Evolutionary conservation across 2,888 invertebrate species (phyloP).

Genomic region (Zelleria hepariella): DNA sequence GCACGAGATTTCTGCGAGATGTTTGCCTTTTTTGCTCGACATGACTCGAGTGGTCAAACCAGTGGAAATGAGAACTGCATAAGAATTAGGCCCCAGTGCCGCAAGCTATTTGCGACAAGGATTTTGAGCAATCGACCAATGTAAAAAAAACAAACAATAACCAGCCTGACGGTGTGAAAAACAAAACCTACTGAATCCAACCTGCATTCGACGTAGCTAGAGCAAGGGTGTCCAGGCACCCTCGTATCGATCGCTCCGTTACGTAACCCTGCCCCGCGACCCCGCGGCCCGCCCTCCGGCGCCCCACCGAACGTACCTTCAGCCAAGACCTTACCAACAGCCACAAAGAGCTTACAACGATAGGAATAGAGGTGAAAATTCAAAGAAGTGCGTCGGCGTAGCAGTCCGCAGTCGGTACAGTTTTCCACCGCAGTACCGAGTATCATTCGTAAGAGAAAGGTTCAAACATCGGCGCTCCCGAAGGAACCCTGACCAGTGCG

Average conservation of each 20-base stretch:
- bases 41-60: no score
- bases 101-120: no score
- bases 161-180: neutral
- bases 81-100: no score
- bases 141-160: neutral
- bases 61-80: no score
- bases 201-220: slow-evolving; percentile 35
- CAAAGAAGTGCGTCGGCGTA: neutral
- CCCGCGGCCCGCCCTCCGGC: slow-evolving; percentile 19
- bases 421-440: neutral
- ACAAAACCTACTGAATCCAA: slow-evolving; percentile 7
- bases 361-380: neutral
- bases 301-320: slow-evolving; percentile 2
- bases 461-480: slow-evolving; percentile 28
- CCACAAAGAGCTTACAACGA: slow-evolving; percentile 13
- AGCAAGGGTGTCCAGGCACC: slow-evolving; percentile 29
- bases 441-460: slow-evolving; percentile 44
- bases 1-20: no score
- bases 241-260: slow-evolving; percentile 55
- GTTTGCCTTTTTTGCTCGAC: no score
- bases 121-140: neutral
- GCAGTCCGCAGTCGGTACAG: neutral
- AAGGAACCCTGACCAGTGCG: slow-evolving; percentile 33
- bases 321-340: slow-evolving; percentile 25
- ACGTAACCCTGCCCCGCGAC: slow-evolving; percentile 41